Base-by-base conservation (phyloP, 2,888 invertebrate genomes). In the Deilephila elpenor region DNA sequence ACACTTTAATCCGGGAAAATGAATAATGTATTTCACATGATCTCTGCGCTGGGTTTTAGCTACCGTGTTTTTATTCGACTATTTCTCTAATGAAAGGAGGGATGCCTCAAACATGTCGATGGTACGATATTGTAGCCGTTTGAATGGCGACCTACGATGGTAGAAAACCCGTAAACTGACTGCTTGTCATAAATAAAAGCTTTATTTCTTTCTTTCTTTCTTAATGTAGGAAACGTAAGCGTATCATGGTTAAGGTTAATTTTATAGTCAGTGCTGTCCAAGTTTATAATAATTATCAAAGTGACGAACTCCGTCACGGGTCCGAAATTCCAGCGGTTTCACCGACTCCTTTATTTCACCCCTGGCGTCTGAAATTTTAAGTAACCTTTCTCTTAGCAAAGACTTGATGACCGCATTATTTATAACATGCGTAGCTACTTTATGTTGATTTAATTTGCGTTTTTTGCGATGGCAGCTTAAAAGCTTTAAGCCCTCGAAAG, bases 361-460 rank as follows among this genome's bases (percentile, higher is more conserved):
- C 67, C 67, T 60, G 37, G 29, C 60, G 34, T 60, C 59, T 83
- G 81, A 85, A 84, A 86, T 84, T 83, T 85, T 83, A 84, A 84
- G 82, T 82, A 83, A 83, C 83, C 78, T 83, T 77, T 81, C 78
- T 74, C 77, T 74, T 75, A 71, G 74, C 77, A 78, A 77, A 76
- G 78, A 75, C 82, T 83, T 84, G 84, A 84, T 83, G 84, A 84
- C 84, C 85, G 83, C 83, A 85, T 88, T 88, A 86, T 88, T 87
- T 86, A 87, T 84, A 84, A 87, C 82, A 79, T 73, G 81, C 78
- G 79, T 80, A 82, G 60, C 82, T 56, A n/a, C 56, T 84, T 85
- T 84, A 83, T 84, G 84, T 80, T 79, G 81, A 82, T 85, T 86
- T 85, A 84, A 86, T 87, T 86, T 81, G 77, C 78, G 44, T 82